Evolutionary conservation across 2,113 vertebrate species (phyloP), one percentile per base, ranked within the genome.

Genomic region (Cheirogaleus medius): DNA sequence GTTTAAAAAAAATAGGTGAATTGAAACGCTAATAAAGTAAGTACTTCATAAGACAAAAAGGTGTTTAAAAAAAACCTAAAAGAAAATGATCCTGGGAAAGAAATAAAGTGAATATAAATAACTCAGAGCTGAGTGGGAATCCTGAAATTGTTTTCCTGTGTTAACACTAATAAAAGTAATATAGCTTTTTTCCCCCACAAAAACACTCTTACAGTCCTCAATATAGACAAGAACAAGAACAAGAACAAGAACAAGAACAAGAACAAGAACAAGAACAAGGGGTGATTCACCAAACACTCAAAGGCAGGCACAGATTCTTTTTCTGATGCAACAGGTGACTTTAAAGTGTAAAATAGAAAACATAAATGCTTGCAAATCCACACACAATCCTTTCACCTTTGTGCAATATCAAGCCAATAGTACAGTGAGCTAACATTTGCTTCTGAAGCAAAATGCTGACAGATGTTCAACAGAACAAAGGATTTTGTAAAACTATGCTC

Each of bases 261-360:
- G 71, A 29, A 47, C 27, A 32, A 32, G 25, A 63, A 56, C 37
- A 91, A 82, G 17, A 87, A 68, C 0, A 87, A 17, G 54, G 87
- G 39, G 69, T 86, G 71, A 52, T 94, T 98, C 96, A 97, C 91
- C 86, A 95, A 96, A 96, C 68, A 49, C 10, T 68, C n/a, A 92
- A 97, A 95, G 87, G 86, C 15, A 80, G 37, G 97, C 92, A 98
- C 13, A 85, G 91, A 96, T 90, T 52, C 94, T 98, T 98, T 96
- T 98, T 97, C 97, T 98, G 98, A 99, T 98, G 98, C 98, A 98
- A 94, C 81, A 69, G 42, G 25, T 87, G 83, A 84, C n/a, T 12
- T 6, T 0, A 11, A 92, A 11, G 73, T 71, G 73, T 21, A 89
- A 81, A 47, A 5, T 80, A 6, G 44, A 88, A 95, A 90, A 8